Percentiles rank a stretch among this genome's conserved stretches.
Evolutionary conservation across 2,797 vertebrate genomes (phyloP).

Genomic region (Ceryle rudis): DNA sequence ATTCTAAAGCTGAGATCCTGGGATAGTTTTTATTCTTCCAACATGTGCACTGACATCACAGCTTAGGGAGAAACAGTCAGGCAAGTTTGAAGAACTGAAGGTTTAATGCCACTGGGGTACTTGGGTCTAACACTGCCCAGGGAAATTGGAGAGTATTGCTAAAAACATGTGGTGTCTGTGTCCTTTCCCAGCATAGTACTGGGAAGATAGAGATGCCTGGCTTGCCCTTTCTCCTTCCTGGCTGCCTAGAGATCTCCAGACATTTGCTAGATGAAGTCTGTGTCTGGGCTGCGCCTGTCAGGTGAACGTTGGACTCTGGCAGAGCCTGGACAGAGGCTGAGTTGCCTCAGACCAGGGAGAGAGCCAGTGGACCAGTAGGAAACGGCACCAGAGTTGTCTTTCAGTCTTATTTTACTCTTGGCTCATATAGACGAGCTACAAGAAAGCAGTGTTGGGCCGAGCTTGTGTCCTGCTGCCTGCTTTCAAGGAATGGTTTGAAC

Average conservation of each 20-base stretch:
- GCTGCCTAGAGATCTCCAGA: not conserved
- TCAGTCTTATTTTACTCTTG: not conserved
- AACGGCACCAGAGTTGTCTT: not conserved
- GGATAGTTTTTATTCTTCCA: not conserved
- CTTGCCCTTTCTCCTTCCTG: not conserved
- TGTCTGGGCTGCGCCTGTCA: not conserved
- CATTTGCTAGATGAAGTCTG: not conserved
- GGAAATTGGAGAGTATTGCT: not conserved
- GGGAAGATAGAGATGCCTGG: not conserved
- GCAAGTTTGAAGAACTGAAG: not conserved
- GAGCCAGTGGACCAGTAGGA: not conserved
- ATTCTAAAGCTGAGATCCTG: not conserved
- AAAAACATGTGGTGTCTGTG: not conserved
- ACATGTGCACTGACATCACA: accelerated
- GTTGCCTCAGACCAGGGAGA: not conserved
- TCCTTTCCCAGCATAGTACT: not conserved
- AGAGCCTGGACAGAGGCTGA: not conserved
- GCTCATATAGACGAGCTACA: accelerated
- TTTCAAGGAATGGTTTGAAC: not conserved
- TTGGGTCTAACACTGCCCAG: not conserved
- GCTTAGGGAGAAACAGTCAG: not conserved
- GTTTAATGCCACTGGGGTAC: accelerated
- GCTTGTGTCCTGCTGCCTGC: not conserved
- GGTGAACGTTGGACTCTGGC: not conserved
- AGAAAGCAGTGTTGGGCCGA: not conserved